Conservation (phyloP, 2,113 vertebrate species). For the Misgurnus anguillicaudatus region DNA sequence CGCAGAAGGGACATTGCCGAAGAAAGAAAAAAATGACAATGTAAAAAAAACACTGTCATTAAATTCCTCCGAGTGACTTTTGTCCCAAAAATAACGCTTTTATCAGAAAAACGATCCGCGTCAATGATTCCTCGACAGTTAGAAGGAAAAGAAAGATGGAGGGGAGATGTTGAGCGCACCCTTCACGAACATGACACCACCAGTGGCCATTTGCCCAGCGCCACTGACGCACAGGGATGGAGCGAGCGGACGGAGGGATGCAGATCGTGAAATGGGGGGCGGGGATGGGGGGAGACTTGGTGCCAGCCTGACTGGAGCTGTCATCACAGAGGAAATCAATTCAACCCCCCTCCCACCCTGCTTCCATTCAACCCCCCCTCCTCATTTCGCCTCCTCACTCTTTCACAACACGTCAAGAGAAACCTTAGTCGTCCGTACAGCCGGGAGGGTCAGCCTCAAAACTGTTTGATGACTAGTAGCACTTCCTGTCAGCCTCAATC, state of each 20-base stretch:
- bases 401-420: constrained; percentile 64
- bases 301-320: constrained; percentile 95
- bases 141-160: constrained; percentile 68
- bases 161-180: constrained; percentile 73
- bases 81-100: constrained; percentile 83
- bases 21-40: constrained; percentile 53
- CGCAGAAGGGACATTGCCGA: constrained; percentile 60
- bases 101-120: constrained; percentile 81
- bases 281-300: constrained; percentile 74
- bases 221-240: constrained; percentile 76
- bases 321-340: constrained; percentile 95
- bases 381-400: constrained; percentile 53
- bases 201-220: constrained; percentile 80
- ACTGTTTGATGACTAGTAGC: constrained; percentile 70
- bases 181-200: constrained; percentile 87
- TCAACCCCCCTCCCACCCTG: constrained; percentile 74
- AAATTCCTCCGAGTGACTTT: constrained; percentile 77
- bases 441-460: constrained; percentile 77
- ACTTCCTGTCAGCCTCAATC: constrained; percentile 62
- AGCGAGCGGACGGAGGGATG: constrained; percentile 67
- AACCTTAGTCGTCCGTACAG: constrained; percentile 74
- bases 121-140: constrained; percentile 78
- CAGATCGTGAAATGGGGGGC: constrained; percentile 66
- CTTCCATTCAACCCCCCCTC: constrained; percentile 56
- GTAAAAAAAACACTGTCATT: constrained; percentile 57